Evolutionary conservation across 2,113 vertebrate genomes (phyloP).

Genomic region (Psettodes erumei): DNA sequence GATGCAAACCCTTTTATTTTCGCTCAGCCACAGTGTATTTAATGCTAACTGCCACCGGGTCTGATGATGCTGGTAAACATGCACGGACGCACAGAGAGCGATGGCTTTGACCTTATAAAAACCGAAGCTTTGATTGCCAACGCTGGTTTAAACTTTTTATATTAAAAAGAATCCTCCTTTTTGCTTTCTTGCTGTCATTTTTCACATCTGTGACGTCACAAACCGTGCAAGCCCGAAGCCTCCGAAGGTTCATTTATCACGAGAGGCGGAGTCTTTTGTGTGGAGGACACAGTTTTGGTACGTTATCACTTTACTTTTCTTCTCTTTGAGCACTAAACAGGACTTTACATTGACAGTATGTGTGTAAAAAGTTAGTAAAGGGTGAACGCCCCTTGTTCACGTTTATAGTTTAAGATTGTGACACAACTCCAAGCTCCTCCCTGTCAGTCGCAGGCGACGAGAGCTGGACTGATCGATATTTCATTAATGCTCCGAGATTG

Average conservation of each 20-base stretch:
- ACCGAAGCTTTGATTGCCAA: not conserved
- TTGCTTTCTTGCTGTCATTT: not conserved
- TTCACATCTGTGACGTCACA: too few relatives aligned
- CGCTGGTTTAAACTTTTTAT: too few relatives aligned
- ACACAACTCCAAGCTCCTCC: constrained; percentile 40
- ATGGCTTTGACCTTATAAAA: too few relatives aligned
- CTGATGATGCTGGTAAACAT: not conserved
- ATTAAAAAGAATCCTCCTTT: too few relatives aligned
- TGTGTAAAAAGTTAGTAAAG: not conserved
- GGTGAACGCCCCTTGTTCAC: not conserved
- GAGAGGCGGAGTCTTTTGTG: not conserved
- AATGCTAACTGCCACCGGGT: not conserved
- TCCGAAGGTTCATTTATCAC: not conserved
- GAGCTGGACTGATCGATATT: constrained; percentile 64
- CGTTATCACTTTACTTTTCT: too few relatives aligned
- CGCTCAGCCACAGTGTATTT: not conserved
- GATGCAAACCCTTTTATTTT: not conserved
- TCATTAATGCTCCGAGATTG: constrained; percentile 71
- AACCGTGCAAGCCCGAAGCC: too few relatives aligned
- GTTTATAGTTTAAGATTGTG: constrained; percentile 6
- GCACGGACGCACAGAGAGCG: not conserved
- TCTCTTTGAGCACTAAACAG: too few relatives aligned
- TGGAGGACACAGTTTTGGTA: too few relatives aligned
- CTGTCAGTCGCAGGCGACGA: constrained; percentile 39
- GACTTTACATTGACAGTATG: not conserved